Evolutionary conservation across 1,140 invertebrate species (phyloP).

Genomic region (Drosophila willistoni): DNA sequence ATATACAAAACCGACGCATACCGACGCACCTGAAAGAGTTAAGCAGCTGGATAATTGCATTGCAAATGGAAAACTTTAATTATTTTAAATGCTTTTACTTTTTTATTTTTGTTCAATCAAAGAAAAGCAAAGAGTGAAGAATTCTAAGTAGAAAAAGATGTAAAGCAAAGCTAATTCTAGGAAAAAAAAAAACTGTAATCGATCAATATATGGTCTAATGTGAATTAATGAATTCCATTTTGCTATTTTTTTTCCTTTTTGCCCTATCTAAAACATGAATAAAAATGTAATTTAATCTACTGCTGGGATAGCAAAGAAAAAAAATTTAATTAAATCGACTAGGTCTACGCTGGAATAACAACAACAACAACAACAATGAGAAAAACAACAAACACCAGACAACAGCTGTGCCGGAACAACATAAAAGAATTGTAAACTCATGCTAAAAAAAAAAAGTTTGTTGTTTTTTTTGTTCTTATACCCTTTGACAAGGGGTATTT

Average conservation of each 20-base stretch:
- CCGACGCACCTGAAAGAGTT: background rate
- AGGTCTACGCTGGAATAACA: slow-evolving; percentile 47
- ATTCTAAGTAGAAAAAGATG: background rate
- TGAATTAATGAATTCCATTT: background rate
- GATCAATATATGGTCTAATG: background rate
- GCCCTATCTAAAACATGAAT: slow-evolving; percentile 4
- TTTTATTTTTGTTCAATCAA: background rate
- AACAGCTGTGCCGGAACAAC: slow-evolving; percentile 61
- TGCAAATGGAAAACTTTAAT: slow-evolving; percentile 3
- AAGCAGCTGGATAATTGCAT: slow-evolving; percentile 19
- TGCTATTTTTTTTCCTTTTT: background rate
- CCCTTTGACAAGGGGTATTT: background rate
- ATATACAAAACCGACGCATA: background rate
- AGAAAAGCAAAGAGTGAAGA: background rate
- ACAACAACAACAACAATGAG: background rate
- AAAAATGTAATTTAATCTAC: slow-evolving; percentile 18
- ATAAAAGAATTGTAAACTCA: slow-evolving; percentile 51
- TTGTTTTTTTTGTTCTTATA: background rate
- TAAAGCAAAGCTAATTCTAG: background rate
- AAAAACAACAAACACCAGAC: slow-evolving; percentile 43
- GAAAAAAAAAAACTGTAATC: background rate
- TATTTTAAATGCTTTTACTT: background rate
- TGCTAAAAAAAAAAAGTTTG: slow-evolving; percentile 55
- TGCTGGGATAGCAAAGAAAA: slow-evolving; percentile 26
- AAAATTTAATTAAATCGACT: slow-evolving; percentile 77